Base-by-base conservation (phyloP, 2,888 invertebrate genomes). In the Andrena hattorfiana region DNA sequence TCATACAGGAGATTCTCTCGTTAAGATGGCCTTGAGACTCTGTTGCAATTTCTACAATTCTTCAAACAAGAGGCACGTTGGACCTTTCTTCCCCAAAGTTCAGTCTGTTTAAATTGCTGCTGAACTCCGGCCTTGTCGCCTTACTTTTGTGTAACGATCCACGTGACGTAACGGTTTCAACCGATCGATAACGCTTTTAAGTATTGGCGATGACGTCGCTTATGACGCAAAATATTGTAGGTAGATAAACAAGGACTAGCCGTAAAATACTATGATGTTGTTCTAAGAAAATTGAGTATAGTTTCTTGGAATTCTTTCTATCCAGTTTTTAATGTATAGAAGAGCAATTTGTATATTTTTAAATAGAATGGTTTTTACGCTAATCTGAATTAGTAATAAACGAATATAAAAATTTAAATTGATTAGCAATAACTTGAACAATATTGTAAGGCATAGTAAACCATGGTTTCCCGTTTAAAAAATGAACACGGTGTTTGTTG, bases 1-100 rank as follows among this genome's bases (percentile, higher is more conserved):
- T 5, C 42, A 20, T 35, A 7, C 2, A 16, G 23, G n/a, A 26
- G 63, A 35, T 79, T 60, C 76, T 72, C 69, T 73, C 66, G 69
- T 79, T 77, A 70, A 78, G 68, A 68, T 48, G 73, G 64, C 68
- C 69, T 72, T 73, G 51, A 73, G 74, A 81, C 75, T 83, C 68
- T 79, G 81, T 82, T 84, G 85, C 77, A 79, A 69, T 81, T 82
- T 85, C 75, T 35, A 81, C 76, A 74, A 74, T 85, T 63, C 74
- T 56, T 42, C 66, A 42, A 16, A 42, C 32, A 13, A 28, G 54
- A 20, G 16, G 32, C 69, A 74, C 68, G 64, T 26, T 35, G 54
- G 62, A 72, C 81, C 63, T 72, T 77, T 54, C 35, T 67, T 71
- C 32, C 16, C 30, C 4, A n/a, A 56, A 32, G 59, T 63, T 4